Conservation (phyloP, 1,140 invertebrate genomes). For the Spodoptera frugiperda region DNA sequence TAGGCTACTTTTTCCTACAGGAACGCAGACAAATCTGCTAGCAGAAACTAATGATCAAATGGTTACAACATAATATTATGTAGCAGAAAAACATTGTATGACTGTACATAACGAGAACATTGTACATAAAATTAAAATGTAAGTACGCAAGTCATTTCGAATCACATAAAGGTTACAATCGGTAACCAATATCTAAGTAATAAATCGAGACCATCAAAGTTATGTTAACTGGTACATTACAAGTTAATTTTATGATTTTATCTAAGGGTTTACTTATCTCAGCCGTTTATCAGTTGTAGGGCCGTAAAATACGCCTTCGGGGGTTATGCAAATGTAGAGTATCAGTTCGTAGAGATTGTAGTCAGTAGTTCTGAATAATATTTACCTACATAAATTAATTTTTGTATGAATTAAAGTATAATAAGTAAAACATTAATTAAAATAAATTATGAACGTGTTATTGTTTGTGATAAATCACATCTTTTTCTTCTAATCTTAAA, state of each 20-base stretch:
- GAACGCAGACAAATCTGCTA: too few species aligned
- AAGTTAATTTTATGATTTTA: slow-evolving; percentile 25
- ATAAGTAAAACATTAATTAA: not conserved
- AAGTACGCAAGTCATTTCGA: not conserved
- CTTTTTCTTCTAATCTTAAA: too few species aligned
- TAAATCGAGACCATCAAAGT: slow-evolving; percentile 3
- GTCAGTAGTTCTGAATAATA: slow-evolving; percentile 16
- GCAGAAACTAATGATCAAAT: too few species aligned
- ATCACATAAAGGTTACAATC: not conserved
- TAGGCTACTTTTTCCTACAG: too few species aligned
- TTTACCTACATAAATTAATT: slow-evolving; percentile 3
- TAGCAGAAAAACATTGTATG: too few species aligned
- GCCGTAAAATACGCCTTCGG: slow-evolving; percentile 3
- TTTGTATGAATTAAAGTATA: not conserved
- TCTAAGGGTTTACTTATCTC: slow-evolving; percentile 12
- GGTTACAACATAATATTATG: too few species aligned
- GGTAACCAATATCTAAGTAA: not conserved
- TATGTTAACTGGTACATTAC: not conserved
- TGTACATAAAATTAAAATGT: not conserved
- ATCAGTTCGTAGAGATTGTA: not conserved
- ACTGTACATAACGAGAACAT: too few species aligned
- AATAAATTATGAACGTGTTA: not conserved
- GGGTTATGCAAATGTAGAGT: not conserved
- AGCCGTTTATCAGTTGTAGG: slow-evolving; percentile 1
- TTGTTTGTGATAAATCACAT: too few species aligned